Conservation (phyloP, 1,140 invertebrate genomes). For the Dinoponera quadriceps region DNA sequence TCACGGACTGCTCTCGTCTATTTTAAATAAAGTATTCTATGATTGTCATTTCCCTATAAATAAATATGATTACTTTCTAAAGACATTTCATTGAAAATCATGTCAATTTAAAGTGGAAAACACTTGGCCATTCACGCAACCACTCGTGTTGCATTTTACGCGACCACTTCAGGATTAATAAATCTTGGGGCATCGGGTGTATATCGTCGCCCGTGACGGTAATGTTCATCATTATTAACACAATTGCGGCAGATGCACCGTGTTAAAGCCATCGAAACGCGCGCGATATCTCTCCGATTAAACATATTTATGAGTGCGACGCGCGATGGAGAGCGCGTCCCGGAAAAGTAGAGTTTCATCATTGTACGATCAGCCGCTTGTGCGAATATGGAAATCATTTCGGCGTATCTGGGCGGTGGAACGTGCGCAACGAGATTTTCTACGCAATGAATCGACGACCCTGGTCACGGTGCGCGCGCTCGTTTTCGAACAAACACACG, state of each 20-base stretch:
- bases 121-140: no score
- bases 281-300: conserved; percentile 14
- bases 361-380: conserved; percentile 15
- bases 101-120: no score
- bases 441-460: conserved; percentile 46
- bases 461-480: neutral
- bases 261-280: neutral
- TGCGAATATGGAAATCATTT: conserved; percentile 56
- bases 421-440: conserved; percentile 49
- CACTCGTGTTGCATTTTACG: no score
- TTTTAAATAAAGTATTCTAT: no score
- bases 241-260: neutral
- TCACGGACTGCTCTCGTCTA: no score
- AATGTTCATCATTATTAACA: conserved; percentile 12
- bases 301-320: conserved; percentile 34
- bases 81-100: no score
- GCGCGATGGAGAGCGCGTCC: neutral
- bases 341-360: conserved; percentile 23
- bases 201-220: neutral
- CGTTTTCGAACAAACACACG: conserved; percentile 1
- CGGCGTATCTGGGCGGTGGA: conserved; percentile 1
- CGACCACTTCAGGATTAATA: no score
- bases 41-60: no score
- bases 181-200: neutral
- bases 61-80: no score